These are phyloP conservation scores for Eristalinus aeneus DNA, from an alignment of 2,888 invertebrate genomes.

Conservation along the genomic window DNA sequence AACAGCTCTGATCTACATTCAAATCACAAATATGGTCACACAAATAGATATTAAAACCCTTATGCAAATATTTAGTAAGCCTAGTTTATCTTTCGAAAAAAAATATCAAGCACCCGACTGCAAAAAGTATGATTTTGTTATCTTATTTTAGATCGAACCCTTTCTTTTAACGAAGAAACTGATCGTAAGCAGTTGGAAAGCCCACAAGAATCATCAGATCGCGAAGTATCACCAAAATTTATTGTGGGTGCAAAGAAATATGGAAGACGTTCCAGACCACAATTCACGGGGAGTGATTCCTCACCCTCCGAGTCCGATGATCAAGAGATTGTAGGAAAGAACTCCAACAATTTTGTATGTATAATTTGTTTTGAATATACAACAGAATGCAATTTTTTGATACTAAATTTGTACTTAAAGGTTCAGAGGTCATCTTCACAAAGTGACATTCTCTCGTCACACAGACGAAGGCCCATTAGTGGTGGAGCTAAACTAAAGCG, in stretches of 20 bases:
- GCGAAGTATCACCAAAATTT: constrained; percentile 88
- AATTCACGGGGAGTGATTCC: constrained; percentile 78
- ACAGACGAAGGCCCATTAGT: constrained; percentile 79
- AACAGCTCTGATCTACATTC: not conserved
- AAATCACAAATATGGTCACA: not conserved
- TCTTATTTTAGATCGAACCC: constrained; percentile 74
- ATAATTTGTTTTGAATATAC: too few species aligned
- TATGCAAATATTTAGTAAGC: not conserved
- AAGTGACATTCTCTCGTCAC: constrained; percentile 82
- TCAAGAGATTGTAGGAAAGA: constrained; percentile 68
- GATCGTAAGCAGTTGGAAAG: constrained; percentile 73
- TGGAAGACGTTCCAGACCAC: constrained; percentile 87
- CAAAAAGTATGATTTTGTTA: too few species aligned
- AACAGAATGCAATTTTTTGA: too few species aligned
- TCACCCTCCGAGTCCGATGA: constrained; percentile 80
- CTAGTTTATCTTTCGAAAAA: not conserved
- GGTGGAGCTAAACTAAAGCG: constrained; percentile 82
- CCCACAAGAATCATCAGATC: constrained; percentile 83
- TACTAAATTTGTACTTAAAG: constrained; percentile 52
- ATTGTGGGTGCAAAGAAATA: constrained; percentile 89
- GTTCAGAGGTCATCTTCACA: constrained; percentile 83
- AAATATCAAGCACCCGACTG: too few species aligned
- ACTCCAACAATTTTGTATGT: constrained; percentile 54
- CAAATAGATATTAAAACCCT: not conserved
- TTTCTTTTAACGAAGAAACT: constrained; percentile 75